These are phyloP conservation scores for Calliphora vomitoria DNA, from an alignment of 2,888 invertebrate species.

Conservation along the genomic window DNA sequence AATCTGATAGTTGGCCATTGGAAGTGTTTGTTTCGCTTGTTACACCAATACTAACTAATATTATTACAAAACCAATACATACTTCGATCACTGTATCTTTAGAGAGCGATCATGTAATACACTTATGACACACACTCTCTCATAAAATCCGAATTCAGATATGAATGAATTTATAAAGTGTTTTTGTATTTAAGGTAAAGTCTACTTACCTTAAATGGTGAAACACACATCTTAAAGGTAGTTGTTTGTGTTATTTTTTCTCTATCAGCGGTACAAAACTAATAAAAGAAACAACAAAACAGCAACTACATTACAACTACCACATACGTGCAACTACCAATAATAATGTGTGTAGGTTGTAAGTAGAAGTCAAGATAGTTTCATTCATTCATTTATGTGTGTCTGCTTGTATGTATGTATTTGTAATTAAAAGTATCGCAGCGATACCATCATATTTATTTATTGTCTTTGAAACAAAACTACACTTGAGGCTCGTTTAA, in stretches of 20 bases:
- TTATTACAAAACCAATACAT: constrained; percentile 21
- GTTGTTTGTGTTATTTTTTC: constrained; percentile 50
- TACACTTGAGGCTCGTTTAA: constrained; percentile 19
- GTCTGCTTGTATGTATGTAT: constrained; percentile 1
- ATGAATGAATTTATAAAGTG: constrained; percentile 56
- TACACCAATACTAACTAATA: constrained; percentile 13
- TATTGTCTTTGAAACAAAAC: constrained; percentile 26
- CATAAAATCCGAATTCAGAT: constrained; percentile 39
- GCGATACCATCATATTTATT: constrained; percentile 50
- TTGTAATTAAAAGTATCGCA: constrained; percentile 66
- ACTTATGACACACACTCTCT: constrained; percentile 33
- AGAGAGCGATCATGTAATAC: constrained; percentile 24
- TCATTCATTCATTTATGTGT: constrained; percentile 26
- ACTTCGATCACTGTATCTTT: neutral
- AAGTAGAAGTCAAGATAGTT: constrained; percentile 52
- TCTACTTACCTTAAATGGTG: constrained; percentile 70
- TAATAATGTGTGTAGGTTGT: constrained; percentile 63
- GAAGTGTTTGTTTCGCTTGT: constrained; percentile 25
- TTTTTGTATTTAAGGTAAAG: constrained; percentile 60
- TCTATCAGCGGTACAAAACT: constrained; percentile 46
- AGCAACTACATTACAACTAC: constrained; percentile 56
- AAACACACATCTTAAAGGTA: constrained; percentile 64
- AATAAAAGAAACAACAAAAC: constrained; percentile 44
- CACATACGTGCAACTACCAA: constrained; percentile 59
- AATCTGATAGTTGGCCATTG: constrained; percentile 42